phyloP scores from a whole-genome alignment of 2,888 invertebrate genomes.

The Aphodius sticticus region DNA sequence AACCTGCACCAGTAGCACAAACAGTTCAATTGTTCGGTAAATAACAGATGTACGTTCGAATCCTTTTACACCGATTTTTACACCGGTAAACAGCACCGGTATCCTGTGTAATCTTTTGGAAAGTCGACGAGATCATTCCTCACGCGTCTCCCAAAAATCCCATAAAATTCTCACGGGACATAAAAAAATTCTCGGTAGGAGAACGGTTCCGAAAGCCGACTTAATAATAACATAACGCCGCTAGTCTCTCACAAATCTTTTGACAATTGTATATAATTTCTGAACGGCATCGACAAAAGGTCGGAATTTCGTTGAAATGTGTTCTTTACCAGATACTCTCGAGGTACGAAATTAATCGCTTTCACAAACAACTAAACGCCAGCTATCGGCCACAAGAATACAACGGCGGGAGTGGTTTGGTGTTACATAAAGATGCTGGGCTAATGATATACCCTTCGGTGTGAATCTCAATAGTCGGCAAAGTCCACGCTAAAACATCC shows the following conservation, averaged over 20 bases:
- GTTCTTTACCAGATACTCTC: neutral
- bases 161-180: constrained; percentile 4
- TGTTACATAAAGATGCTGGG: neutral
- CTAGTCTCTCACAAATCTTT: neutral
- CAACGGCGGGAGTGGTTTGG: neutral
- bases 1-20: too few relatives aligned
- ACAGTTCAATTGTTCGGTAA: neutral
- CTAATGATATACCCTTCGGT: neutral
- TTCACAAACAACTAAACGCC: neutral
- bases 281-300: neutral
- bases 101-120: neutral
- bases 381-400: neutral
- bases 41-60: neutral
- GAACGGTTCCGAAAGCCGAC: neutral
- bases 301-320: neutral
- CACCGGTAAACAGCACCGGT: neutral
- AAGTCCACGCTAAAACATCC: neutral
- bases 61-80: neutral
- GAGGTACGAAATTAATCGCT: neutral
- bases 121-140: neutral
- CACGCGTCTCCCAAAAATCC: neutral
- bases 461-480: neutral
- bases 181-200: neutral
- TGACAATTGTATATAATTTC: neutral
- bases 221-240: neutral